Conservation (phyloP, 2,797 vertebrate species). For the Masticophis lateralis region DNA sequence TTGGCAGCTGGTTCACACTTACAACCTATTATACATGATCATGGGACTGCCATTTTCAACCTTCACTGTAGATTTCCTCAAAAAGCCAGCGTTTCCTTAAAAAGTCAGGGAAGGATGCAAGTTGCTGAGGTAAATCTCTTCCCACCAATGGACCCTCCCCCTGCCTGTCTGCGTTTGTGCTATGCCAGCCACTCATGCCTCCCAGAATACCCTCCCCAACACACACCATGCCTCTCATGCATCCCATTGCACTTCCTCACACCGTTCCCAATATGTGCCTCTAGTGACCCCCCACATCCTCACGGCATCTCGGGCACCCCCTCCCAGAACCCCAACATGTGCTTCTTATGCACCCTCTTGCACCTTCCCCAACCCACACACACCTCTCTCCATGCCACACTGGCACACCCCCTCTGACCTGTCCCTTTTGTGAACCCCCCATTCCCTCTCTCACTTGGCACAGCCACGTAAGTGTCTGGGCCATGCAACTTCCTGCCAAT, state of each 20-base stretch:
- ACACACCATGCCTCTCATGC: background rate
- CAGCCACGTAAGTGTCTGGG: background rate
- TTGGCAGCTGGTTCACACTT: background rate
- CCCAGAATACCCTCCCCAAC: background rate
- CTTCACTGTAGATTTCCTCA: background rate
- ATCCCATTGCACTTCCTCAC: background rate
- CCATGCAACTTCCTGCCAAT: background rate
- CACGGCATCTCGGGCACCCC: background rate
- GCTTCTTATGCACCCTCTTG: background rate
- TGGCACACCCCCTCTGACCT: background rate
- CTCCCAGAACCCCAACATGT: background rate
- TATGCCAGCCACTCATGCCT: background rate
- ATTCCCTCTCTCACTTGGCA: background rate
- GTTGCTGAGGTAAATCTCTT: background rate
- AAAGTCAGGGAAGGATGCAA: background rate
- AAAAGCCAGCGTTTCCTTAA: background rate
- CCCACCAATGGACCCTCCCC: background rate
- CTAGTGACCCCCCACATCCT: background rate
- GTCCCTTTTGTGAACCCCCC: background rate
- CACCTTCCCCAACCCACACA: background rate
- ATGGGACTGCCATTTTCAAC: background rate
- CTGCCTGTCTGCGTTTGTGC: background rate
- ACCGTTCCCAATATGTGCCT: background rate
- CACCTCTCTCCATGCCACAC: background rate
- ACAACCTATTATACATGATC: background rate